phyloP scores from a whole-genome alignment of 2,888 invertebrate species.

The Campoplex capitator region DNA sequence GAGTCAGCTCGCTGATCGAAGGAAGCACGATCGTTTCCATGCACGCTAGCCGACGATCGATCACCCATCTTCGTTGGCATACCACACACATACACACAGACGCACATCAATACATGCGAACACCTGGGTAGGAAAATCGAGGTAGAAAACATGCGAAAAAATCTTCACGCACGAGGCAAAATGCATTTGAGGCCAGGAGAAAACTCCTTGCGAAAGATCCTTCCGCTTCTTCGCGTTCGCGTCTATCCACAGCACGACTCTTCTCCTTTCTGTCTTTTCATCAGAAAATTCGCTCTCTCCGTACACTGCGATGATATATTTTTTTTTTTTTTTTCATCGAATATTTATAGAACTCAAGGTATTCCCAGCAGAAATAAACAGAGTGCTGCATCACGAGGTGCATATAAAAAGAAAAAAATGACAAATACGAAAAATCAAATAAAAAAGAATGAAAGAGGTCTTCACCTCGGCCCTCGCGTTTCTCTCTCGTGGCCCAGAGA shows the following conservation, averaged over 20 bases:
- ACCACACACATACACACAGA: constrained; percentile 34
- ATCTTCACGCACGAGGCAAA: constrained; percentile 43
- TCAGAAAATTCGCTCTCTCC: neutral
- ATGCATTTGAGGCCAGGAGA: constrained; percentile 33
- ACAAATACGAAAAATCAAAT: neutral
- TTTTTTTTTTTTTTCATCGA: neutral
- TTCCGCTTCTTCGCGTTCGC: constrained; percentile 50
- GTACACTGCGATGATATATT: neutral
- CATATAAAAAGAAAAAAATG: neutral
- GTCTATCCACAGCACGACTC: constrained; percentile 23
- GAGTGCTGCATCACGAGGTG: neutral
- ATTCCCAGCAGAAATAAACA: constrained; percentile 4
- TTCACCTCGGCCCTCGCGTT: constrained; percentile 46
- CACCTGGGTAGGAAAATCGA: constrained; percentile 12
- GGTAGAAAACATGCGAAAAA: constrained; percentile 23
- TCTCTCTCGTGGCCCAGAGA: constrained; percentile 28
- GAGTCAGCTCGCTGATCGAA: constrained; percentile 68
- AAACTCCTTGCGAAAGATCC: constrained; percentile 33
- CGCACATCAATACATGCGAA: neutral
- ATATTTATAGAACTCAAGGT: constrained; percentile 4
- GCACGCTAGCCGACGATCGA: constrained; percentile 77
- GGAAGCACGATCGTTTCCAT: constrained; percentile 75
- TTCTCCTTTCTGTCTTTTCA: neutral
- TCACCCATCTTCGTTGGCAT: constrained; percentile 72
- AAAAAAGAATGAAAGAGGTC: constrained; percentile 24